Percentiles rank a stretch among this genome's conserved stretches.
These are phyloP conservation scores for Quiscalus mexicanus DNA, from an alignment of 2,113 vertebrate genomes.

Conservation along the genomic window DNA sequence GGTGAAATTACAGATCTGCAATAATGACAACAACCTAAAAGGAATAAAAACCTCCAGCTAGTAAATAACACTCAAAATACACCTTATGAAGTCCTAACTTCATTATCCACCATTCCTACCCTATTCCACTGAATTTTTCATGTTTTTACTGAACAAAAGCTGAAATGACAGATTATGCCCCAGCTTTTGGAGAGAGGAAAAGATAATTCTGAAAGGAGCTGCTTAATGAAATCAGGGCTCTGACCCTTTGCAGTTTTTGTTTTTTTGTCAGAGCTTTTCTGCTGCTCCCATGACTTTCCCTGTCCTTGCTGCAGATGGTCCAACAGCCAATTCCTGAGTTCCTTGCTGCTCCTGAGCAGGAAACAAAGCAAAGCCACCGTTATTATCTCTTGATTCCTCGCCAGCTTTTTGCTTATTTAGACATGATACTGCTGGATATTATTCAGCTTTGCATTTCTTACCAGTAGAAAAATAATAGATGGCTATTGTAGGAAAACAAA, in stretches of 20 bases:
- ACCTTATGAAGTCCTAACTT: not conserved
- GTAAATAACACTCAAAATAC: not conserved
- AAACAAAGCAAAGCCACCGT: slow-evolving; percentile 21
- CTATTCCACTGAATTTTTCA: not conserved
- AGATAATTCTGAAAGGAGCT: not conserved
- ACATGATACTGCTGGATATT: not conserved
- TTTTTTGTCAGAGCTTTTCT: not conserved
- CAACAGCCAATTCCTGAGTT: not conserved
- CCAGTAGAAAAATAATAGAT: not conserved
- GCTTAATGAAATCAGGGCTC: slow-evolving; percentile 4
- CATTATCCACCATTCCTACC: not conserved
- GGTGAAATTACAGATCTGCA: not conserved
- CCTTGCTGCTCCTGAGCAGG: slow-evolving; percentile 36
- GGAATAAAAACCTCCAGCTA: not conserved
- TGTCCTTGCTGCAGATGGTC: slow-evolving; percentile 53
- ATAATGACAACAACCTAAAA: not conserved
- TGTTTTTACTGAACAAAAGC: not conserved
- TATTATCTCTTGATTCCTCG: not conserved
- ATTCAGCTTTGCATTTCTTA: not conserved
- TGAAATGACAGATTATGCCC: slow-evolving; percentile 1
- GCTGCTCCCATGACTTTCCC: not conserved
- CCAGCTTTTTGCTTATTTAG: slow-evolving; percentile 8
- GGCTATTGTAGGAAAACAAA: not conserved
- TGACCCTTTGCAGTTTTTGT: not conserved
- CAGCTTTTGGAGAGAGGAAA: not conserved